Percentiles rank a stretch among this genome's conserved stretches.
Conservation (phyloP, 2,797 vertebrate species). For the Tokudaia muenninki region DNA sequence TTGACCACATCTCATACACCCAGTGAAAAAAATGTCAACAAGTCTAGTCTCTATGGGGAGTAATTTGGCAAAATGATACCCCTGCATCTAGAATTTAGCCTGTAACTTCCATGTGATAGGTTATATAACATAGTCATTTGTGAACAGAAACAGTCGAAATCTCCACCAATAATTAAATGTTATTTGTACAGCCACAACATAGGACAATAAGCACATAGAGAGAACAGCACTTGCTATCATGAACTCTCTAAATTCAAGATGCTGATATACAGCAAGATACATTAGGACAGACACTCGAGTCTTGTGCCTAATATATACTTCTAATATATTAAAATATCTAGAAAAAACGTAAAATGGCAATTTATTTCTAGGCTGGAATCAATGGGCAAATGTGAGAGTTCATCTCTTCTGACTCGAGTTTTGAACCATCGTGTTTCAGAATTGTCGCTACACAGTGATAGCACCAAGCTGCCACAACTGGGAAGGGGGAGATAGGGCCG, state of each 20-base stretch:
- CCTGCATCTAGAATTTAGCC: slow-evolving; percentile 34
- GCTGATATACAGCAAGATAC: not conserved
- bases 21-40: not conserved
- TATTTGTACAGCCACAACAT: not conserved
- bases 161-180: not conserved
- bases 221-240: not conserved
- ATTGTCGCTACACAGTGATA: not conserved
- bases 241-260: not conserved
- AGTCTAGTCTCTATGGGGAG: not conserved
- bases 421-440: not conserved
- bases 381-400: not conserved
- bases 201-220: not conserved
- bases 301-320: not conserved
- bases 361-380: not conserved
- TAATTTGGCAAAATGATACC: slow-evolving; percentile 36
- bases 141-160: not conserved
- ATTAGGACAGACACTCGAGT: not conserved
- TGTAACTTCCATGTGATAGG: not conserved
- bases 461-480: not conserved
- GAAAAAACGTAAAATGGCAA: not conserved
- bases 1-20: not conserved
- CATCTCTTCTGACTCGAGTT: not conserved
- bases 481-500: not conserved
- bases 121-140: not conserved
- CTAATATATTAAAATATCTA: not conserved